A percentile compares a stretch with the other conserved stretches of the same genome.
phyloP scores from a whole-genome alignment of 2,888 invertebrate genomes.

The Polyploca ridens region DNA sequence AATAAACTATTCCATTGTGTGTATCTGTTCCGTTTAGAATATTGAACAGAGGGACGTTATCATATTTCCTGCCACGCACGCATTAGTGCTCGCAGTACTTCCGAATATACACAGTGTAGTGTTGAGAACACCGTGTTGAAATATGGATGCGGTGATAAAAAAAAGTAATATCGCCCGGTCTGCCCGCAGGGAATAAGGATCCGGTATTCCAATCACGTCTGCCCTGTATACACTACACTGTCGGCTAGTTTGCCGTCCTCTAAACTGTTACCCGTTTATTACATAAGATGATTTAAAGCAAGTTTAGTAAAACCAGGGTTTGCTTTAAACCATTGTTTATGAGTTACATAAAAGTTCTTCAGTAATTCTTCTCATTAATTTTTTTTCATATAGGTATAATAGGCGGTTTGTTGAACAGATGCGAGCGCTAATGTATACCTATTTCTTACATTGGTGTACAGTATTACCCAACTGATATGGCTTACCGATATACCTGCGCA shows the following conservation, averaged over 20 bases:
- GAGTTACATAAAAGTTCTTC: too few relatives aligned
- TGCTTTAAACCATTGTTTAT: too few relatives aligned
- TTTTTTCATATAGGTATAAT: too few relatives aligned
- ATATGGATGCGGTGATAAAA: conserved; percentile 80
- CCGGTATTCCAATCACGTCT: conserved; percentile 70
- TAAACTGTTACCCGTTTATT: conserved; percentile 51
- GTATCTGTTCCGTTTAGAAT: conserved; percentile 50
- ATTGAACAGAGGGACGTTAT: conserved; percentile 57
- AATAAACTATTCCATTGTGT: conserved; percentile 34
- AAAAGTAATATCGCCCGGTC: conserved; percentile 69
- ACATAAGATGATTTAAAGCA: too few relatives aligned
- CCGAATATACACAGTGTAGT: conserved; percentile 58
- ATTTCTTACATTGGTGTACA: too few relatives aligned
- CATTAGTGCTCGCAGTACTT: conserved; percentile 72
- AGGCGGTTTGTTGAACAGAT: too few relatives aligned
- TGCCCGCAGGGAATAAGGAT: conserved; percentile 53
- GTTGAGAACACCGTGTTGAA: conserved; percentile 74
- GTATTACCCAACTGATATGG: too few relatives aligned
- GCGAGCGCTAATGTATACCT: too few relatives aligned
- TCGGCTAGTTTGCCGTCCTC: conserved; percentile 45
- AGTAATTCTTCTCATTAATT: too few relatives aligned
- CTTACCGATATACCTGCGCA: too few relatives aligned
- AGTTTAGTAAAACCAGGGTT: too few relatives aligned
- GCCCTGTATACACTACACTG: conserved; percentile 50
- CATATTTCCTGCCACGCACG: conserved; percentile 73